phyloP scores from a whole-genome alignment of 1,140 invertebrate genomes.

The Drosophila burlai region DNA sequence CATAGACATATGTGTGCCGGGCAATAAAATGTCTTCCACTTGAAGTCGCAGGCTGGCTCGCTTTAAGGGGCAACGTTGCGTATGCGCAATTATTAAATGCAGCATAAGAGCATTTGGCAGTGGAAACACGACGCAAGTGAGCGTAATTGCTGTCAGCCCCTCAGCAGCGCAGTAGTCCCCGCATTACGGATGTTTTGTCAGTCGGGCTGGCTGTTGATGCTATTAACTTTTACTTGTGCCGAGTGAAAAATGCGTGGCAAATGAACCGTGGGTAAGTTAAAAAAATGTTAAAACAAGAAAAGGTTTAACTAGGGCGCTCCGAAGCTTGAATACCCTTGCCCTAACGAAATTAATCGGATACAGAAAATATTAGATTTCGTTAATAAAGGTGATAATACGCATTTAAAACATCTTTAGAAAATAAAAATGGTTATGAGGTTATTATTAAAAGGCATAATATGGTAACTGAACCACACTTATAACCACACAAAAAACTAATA shows the following conservation, averaged over 20 bases:
- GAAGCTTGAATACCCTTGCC: background rate
- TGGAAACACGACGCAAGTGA: constrained; percentile 59
- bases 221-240: constrained; percentile 57
- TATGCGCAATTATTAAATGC: constrained; percentile 82
- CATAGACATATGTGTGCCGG: constrained; percentile 17
- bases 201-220: constrained; percentile 10
- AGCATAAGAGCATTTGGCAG: constrained; percentile 59
- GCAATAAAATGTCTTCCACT: constrained; percentile 66
- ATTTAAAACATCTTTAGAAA: background rate
- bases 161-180: background rate
- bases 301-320: too few relatives aligned
- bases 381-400: too few relatives aligned
- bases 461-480: background rate
- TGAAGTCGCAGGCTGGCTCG: constrained; percentile 43
- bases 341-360: background rate
- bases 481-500: background rate
- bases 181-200: constrained; percentile 49
- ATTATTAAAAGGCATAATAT: background rate
- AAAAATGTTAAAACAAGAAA: constrained; percentile 3
- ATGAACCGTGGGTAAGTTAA: constrained; percentile 25
- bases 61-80: constrained; percentile 75
- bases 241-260: constrained; percentile 41
- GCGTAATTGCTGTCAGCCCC: constrained; percentile 64
- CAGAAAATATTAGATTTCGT: background rate
- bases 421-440: background rate